Evolutionary conservation across 1,140 invertebrate species (phyloP), one percentile per base, ranked within the genome.

Genomic region (Drosophila tristis): DNA sequence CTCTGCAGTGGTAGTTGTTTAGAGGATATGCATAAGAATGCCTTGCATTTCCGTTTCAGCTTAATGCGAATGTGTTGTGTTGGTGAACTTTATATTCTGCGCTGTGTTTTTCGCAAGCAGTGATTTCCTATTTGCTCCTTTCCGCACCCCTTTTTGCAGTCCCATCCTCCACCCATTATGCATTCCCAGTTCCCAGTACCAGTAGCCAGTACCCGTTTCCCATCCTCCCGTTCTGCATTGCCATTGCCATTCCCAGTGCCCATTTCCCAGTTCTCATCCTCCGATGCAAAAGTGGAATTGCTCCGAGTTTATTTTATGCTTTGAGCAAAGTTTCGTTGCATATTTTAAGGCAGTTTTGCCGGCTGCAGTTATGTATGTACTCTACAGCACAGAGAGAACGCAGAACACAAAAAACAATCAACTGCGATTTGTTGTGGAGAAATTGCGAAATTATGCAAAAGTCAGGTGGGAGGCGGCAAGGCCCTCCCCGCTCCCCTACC

Each of bases 11-110:
- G 59, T 74, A 81, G 79, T 89, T 87, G 82, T 87, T 87, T 87
- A 87, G 82, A 87, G 82, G 82, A 87, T 87, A 87, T 87, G 82
- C 82, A 87, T 87, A 89, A 87, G 82, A 87, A 87, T 87, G 82
- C 82, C 82, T 87, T 87, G 82, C 84, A 87, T 87, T 87, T 87
- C 82, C 82, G 82, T 78, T 87, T 87, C 78, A 82, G 82, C 79
- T 81, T 82, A 74, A 74, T 79, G 74, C 64, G 64, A 77, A 42
- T 77, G 64, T 77, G 73, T 65, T 64, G 71, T 77, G 73, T 65
- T 64, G 71, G 70, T 74, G 71, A 74, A 57, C 67, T 73, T 61
- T 73, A 72, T 74, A 53, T 74, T 74, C 64, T 60, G 66, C 58
- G 64, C 66, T 77, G 35, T 77, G 72, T 80, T 87, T 86, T 89